These are phyloP conservation scores for Odobenus rosmarus DNA, from an alignment of 2,113 vertebrate genomes.

Conservation along the genomic window DNA sequence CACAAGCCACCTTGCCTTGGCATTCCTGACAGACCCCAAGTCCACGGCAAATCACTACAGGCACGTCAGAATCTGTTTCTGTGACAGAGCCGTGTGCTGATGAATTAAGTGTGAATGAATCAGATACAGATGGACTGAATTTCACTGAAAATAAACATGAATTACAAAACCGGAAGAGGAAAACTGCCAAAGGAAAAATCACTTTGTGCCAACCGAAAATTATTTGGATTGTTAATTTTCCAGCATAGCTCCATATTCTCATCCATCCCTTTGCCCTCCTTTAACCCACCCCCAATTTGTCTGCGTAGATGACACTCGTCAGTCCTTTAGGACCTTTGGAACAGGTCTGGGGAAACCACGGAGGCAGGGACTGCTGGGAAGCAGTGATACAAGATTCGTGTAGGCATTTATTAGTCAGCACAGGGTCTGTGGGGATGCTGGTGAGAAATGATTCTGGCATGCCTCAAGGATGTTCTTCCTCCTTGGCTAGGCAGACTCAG, in stretches of 20 bases:
- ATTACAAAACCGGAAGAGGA: slow-evolving; percentile 68
- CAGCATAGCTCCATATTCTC: slow-evolving; percentile 41
- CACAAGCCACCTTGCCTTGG: not conserved
- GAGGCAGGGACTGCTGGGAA: slow-evolving; percentile 47
- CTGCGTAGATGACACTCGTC: slow-evolving; percentile 1
- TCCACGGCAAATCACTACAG: not conserved
- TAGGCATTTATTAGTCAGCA: slow-evolving; percentile 39
- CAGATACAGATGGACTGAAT: slow-evolving; percentile 72
- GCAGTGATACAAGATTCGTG: not conserved
- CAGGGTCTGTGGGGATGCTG: not conserved
- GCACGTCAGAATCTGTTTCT: not conserved
- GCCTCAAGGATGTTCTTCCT: not conserved
- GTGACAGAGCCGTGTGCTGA: slow-evolving; percentile 43
- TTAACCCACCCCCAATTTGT: slow-evolving; percentile 51
- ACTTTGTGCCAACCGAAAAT: slow-evolving; percentile 61
- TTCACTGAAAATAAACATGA: slow-evolving; percentile 73
- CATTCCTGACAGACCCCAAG: not conserved
- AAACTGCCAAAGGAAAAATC: slow-evolving; percentile 68
- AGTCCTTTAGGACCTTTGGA: not conserved
- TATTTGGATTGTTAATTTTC: slow-evolving; percentile 61
- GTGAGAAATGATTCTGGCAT: slow-evolving; percentile 25
- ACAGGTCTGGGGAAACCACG: not conserved
- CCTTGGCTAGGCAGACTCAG: not conserved
- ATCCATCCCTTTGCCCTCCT: not conserved
- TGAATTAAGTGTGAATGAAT: slow-evolving; percentile 74